Evolutionary conservation across 2,888 invertebrate genomes (phyloP).

Genomic region (Nemurella pictetii): DNA sequence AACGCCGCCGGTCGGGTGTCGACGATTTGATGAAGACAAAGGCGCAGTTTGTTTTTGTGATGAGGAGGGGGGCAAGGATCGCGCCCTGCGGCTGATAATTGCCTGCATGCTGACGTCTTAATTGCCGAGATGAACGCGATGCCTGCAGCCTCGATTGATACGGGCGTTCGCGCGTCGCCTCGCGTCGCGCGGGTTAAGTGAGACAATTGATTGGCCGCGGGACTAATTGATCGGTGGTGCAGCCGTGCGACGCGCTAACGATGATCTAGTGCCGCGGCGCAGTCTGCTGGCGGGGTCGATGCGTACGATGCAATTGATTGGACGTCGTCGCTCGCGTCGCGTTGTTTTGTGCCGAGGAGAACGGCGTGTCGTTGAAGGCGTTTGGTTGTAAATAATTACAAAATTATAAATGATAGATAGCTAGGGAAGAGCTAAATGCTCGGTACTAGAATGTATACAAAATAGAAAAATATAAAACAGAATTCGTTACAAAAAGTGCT

Average conservation of each 20-base stretch:
- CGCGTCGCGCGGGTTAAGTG: not conserved
- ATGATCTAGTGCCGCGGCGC: not conserved
- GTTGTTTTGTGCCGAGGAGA: too few relatives aligned
- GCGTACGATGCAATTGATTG: too few relatives aligned
- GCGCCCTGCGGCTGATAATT: not conserved
- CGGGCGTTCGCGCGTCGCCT: not conserved
- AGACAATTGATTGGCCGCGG: not conserved
- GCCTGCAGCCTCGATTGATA: not conserved
- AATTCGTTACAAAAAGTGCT: too few relatives aligned
- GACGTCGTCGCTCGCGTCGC: too few relatives aligned
- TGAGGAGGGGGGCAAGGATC: too few relatives aligned
- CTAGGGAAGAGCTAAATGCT: too few relatives aligned
- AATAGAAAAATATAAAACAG: too few relatives aligned
- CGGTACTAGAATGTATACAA: too few relatives aligned
- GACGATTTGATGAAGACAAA: not conserved
- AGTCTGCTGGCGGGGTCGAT: not conserved
- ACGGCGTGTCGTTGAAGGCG: too few relatives aligned
- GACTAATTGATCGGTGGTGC: not conserved
- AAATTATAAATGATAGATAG: too few relatives aligned
- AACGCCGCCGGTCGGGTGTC: not conserved
- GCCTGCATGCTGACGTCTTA: not conserved
- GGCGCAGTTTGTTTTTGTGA: not conserved
- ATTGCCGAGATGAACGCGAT: not conserved
- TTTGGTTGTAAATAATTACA: too few relatives aligned
- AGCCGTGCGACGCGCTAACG: not conserved